Conservation (phyloP, 2,797 vertebrate species). For the Smutsia temminckii region DNA sequence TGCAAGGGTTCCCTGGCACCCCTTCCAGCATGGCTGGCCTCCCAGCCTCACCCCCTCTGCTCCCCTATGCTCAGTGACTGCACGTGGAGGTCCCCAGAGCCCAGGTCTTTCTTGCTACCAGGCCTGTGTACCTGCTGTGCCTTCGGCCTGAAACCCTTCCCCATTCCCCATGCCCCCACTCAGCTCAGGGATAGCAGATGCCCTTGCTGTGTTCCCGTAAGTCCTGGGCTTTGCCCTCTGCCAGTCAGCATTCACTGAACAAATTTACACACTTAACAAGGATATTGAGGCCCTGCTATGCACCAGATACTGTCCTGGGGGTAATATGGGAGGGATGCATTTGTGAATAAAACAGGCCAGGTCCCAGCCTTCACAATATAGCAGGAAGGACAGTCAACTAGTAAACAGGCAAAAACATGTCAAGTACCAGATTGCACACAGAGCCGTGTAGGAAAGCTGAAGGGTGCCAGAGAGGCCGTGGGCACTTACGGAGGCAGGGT, state of each 20-base stretch:
- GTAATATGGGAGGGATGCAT: neutral
- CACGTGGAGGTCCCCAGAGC: neutral
- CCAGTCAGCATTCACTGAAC: neutral
- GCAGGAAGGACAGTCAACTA: neutral
- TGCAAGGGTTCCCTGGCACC: no score
- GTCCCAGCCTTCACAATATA: rapidly evolving
- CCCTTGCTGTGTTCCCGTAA: neutral
- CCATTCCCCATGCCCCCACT: rapidly evolving
- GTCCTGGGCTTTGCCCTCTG: neutral
- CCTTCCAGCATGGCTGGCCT: neutral
- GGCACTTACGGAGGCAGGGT: neutral
- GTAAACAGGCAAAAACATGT: neutral
- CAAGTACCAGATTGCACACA: neutral
- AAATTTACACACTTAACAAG: neutral
- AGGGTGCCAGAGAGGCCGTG: neutral
- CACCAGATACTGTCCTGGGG: neutral
- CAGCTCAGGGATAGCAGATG: no score
- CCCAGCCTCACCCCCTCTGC: neutral
- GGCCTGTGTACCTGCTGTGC: neutral
- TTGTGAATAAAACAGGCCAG: neutral
- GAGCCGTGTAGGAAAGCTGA: neutral
- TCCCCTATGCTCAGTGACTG: neutral
- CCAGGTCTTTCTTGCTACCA: neutral
- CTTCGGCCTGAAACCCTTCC: neutral
- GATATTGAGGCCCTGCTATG: neutral